These are phyloP conservation scores for Aporophyla nigra DNA, from an alignment of 2,888 invertebrate genomes.

Conservation along the genomic window DNA sequence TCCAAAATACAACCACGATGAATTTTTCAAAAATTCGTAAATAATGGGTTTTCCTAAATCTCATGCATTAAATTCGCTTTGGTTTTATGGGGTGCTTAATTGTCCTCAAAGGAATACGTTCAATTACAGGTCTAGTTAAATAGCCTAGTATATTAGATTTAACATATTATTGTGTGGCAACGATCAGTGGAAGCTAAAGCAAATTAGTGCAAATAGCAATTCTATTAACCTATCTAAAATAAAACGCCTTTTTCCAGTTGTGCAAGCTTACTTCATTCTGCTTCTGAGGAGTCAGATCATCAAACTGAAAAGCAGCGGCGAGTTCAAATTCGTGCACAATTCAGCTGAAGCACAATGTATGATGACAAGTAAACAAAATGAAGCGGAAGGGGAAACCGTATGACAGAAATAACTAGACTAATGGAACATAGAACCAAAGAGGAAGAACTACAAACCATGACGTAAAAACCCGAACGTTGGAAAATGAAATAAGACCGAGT, in stretches of 20 bases:
- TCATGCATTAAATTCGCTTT: too few relatives aligned
- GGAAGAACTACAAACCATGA: too few relatives aligned
- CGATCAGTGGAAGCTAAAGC: neutral
- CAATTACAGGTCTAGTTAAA: too few relatives aligned
- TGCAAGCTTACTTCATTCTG: slow-evolving; percentile 57
- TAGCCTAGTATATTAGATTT: neutral
- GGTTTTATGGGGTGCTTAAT: too few relatives aligned
- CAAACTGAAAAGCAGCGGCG: slow-evolving; percentile 45
- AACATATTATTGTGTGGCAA: neutral
- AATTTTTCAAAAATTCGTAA: too few relatives aligned
- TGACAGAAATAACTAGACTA: neutral
- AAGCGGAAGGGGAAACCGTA: neutral
- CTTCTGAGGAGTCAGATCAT: slow-evolving; percentile 61
- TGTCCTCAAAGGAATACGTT: too few relatives aligned
- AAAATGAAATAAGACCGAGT: neutral
- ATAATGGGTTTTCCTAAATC: too few relatives aligned
- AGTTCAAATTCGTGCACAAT: slow-evolving; percentile 51
- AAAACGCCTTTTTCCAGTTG: slow-evolving; percentile 47
- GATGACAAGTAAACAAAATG: slow-evolving; percentile 7
- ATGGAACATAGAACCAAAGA: neutral
- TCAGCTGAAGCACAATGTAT: slow-evolving; percentile 41
- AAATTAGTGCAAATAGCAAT: neutral
- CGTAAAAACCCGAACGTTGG: neutral
- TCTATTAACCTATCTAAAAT: neutral
- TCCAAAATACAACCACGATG: too few relatives aligned